A percentile compares a stretch with the other conserved stretches of the same genome.
These are phyloP conservation scores for Eidolon dupreanum DNA, from an alignment of 2,797 vertebrate genomes.

Conservation along the genomic window DNA sequence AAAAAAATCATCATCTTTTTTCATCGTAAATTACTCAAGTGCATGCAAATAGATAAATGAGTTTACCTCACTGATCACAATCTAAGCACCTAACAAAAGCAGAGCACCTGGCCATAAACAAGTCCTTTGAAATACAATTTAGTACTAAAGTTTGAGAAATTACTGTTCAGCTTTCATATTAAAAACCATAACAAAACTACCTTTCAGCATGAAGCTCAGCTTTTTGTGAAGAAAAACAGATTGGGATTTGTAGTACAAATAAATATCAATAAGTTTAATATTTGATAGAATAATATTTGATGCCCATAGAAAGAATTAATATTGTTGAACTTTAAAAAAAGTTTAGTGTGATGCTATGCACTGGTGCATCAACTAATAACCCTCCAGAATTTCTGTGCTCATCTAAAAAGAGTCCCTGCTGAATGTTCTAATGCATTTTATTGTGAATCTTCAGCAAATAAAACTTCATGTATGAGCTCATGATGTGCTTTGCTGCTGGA, in stretches of 20 bases:
- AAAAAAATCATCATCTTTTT: slow-evolving; percentile 77
- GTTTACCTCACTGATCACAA: slow-evolving; percentile 84
- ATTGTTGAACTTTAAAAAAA: slow-evolving; percentile 67
- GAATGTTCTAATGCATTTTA: slow-evolving; percentile 90
- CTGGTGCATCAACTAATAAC: slow-evolving; percentile 87
- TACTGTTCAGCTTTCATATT: slow-evolving; percentile 50
- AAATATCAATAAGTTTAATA: slow-evolving; percentile 72
- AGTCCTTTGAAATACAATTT: slow-evolving; percentile 84
- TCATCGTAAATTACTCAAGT: slow-evolving; percentile 80
- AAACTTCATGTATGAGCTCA: slow-evolving; percentile 97
- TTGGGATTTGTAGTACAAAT: slow-evolving; percentile 49
- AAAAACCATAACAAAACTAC: slow-evolving; percentile 64
- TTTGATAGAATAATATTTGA: slow-evolving; percentile 51
- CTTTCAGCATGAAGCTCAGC: slow-evolving; percentile 52
- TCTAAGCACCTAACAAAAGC: slow-evolving; percentile 81
- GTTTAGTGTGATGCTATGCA: slow-evolving; percentile 83
- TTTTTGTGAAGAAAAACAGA: slow-evolving; percentile 61
- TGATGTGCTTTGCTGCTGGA: slow-evolving; percentile 94
- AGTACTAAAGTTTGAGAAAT: slow-evolving; percentile 71
- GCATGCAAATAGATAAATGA: slow-evolving; percentile 82
- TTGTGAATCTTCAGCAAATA: slow-evolving; percentile 90
- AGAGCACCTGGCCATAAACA: slow-evolving; percentile 81
- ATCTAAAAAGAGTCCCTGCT: slow-evolving; percentile 88
- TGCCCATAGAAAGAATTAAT: slow-evolving; percentile 66
- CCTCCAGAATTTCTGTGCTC: slow-evolving; percentile 85